Conservation (phyloP, 2,888 invertebrate species). For the Cantharis flavilabris region DNA sequence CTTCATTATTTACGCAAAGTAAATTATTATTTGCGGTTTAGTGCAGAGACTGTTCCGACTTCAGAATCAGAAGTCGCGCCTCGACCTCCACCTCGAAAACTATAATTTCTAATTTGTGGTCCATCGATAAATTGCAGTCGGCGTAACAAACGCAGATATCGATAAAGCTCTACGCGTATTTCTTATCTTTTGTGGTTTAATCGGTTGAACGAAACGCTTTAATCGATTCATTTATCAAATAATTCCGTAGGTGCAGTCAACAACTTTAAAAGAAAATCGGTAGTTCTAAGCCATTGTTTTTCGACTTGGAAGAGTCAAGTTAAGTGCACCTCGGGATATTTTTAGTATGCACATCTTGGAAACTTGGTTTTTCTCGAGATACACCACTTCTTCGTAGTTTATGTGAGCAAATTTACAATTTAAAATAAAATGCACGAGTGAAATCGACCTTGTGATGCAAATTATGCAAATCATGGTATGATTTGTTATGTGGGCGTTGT, state of each 20-base stretch:
- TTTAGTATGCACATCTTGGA: neutral
- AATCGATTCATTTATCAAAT: neutral
- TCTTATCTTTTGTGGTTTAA: neutral
- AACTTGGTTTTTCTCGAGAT: neutral
- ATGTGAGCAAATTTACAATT: neutral
- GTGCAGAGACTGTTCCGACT: neutral
- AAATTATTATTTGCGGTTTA: neutral
- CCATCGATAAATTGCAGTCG: neutral
- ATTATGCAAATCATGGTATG: constrained; percentile 3
- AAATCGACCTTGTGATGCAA: constrained; percentile 12
- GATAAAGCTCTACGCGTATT: neutral
- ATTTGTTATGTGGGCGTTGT: neutral
- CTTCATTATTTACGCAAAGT: neutral
- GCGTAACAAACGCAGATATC: neutral
- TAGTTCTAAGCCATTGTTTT: neutral
- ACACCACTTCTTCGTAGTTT: neutral
- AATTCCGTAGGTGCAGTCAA: neutral
- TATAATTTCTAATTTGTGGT: neutral
- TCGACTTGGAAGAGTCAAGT: neutral
- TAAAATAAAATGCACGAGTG: constrained; percentile 11
- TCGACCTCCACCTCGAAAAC: neutral
- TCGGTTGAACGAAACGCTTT: neutral
- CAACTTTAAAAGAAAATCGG: neutral
- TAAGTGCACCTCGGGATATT: neutral
- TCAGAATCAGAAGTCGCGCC: neutral